Percentiles rank a stretch among this genome's conserved stretches.
phyloP scores from a whole-genome alignment of 2,113 vertebrate species.

The Myotis brandtii region DNA sequence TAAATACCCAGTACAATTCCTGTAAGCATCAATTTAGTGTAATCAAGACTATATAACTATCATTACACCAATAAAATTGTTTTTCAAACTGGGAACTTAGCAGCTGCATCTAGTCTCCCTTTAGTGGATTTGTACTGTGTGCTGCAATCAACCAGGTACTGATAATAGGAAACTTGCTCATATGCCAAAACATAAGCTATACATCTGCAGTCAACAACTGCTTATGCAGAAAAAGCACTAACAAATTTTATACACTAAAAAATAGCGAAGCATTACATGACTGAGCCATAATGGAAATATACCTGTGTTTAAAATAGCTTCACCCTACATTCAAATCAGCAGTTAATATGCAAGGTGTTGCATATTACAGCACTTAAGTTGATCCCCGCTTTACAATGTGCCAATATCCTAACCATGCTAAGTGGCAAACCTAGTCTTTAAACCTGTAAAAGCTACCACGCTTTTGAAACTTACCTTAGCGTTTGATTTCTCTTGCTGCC shows the following conservation, averaged over 20 bases:
- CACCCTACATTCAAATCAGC: background rate
- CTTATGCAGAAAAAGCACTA: background rate
- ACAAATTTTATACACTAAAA: background rate
- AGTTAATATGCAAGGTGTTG: background rate
- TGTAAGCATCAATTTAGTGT: background rate
- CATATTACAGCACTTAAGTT: background rate
- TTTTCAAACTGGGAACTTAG: background rate
- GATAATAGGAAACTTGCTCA: background rate
- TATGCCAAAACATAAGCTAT: background rate
- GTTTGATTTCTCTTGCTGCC: conserved; percentile 1
- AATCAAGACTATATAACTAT: background rate
- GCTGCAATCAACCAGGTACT: background rate
- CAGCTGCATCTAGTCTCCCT: background rate
- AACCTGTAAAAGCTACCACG: background rate
- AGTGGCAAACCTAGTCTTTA: background rate
- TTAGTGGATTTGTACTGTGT: background rate
- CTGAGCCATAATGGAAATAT: background rate
- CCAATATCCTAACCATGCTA: background rate
- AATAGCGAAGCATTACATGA: background rate
- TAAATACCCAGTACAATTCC: background rate
- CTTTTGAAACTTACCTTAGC: conserved; percentile 66
- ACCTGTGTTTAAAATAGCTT: background rate
- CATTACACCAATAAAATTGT: background rate
- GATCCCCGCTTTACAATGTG: background rate
- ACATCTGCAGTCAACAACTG: background rate